Base-by-base conservation (phyloP, 2,888 invertebrate species). In the Biston stratarius region DNA sequence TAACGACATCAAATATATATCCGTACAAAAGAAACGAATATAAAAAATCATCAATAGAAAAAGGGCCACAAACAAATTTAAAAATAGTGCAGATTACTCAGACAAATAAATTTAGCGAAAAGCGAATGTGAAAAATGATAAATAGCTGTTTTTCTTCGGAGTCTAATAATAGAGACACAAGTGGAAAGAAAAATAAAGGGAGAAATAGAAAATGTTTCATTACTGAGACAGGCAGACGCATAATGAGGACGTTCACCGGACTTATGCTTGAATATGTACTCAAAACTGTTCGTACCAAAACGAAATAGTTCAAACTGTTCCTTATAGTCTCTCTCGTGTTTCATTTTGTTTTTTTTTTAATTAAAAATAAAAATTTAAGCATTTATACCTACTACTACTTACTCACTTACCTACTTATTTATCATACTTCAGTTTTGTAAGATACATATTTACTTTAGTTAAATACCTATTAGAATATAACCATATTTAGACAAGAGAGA, bases 191-290 rank as follows among this genome's bases (percentile, higher is more conserved):
- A 90, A 90, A 90, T 88, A 89, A 87, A 86, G 78, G 79, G 77
- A 79, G 77, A 70, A 69, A 77, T 71, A 12, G 74, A 74, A 79
- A 87, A 76, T 75, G 82, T 84, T 89, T 86, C 85, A 87, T 86
- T 84, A 7, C 7, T 5, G 45, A 24, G 3, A 24, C 24, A 24
- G 24, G 47, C 76, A 75, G 69, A 73, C 40, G 45, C 76, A 78
- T 86, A 89, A 88, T 87, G 90, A 88, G 91, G 89, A 77, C 90
- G 80, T 88, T 89, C 85, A 89, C 89, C 84, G 83, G 74, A 47
- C 14, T 52, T 10, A 38, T 10, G 36, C 8, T 24, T 9, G 24
- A 24, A 24, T 12, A 11, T 12, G 3, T 38, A 38, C 38, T 38
- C 0, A 38, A 9, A 38, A 38, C 6, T 8, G 9, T 9, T 38